phyloP scores from a whole-genome alignment of 2,888 invertebrate genomes.

The Erebia aethiops region DNA sequence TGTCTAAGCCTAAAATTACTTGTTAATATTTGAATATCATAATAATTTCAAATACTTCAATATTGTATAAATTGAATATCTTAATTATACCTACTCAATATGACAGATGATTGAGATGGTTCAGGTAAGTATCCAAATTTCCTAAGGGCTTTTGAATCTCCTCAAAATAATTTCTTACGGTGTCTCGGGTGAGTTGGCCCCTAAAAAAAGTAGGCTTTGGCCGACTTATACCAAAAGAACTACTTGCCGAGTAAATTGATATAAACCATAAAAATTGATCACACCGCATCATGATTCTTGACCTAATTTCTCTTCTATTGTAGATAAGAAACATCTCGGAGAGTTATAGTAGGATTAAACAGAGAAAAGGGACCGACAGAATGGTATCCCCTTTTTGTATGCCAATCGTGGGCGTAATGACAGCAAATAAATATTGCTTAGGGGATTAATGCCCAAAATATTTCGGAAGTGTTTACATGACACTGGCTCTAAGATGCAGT shows the following conservation, averaged over 20 bases:
- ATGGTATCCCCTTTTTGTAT: conserved; percentile 25
- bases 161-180: no score
- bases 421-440: conserved; percentile 24
- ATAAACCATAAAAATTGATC: conserved; percentile 23
- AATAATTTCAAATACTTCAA: no score
- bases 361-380: conserved; percentile 28
- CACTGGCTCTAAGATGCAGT: background rate
- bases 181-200: no score
- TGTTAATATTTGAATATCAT: no score
- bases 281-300: conserved; percentile 40
- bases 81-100: no score
- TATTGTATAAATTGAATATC: no score
- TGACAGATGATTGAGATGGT: no score
- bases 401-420: conserved; percentile 29
- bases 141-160: no score
- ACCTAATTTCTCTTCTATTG: conserved; percentile 46
- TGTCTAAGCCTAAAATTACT: no score
- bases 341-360: conserved; percentile 41
- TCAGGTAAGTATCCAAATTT: no score
- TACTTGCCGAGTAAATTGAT: conserved; percentile 14
- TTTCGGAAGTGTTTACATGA: conserved; percentile 17
- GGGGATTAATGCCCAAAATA: conserved; percentile 21
- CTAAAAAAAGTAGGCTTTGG: background rate
- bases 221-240: background rate
- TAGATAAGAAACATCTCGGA: conserved; percentile 42